Percentiles rank a stretch among this genome's conserved stretches.
phyloP scores from a whole-genome alignment of 1,140 invertebrate genomes.

The Halesus radiatus region DNA sequence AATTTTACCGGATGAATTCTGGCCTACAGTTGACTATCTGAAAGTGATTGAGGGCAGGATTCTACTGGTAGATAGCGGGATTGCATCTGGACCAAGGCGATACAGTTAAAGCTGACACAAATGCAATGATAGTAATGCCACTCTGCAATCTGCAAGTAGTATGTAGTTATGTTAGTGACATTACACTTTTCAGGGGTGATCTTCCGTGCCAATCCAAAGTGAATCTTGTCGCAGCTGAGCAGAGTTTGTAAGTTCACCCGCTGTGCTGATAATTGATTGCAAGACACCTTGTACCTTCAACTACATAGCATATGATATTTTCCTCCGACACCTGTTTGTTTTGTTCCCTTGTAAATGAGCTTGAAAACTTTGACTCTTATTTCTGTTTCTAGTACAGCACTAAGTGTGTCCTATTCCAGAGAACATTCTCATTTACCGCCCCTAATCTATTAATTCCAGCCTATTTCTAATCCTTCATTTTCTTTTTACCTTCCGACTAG shows the following conservation, averaged over 20 bases:
- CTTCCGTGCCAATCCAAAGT: conserved; percentile 64
- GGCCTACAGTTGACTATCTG: too few species aligned
- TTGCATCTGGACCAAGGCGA: not conserved
- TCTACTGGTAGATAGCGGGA: too few species aligned
- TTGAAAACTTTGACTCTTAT: conserved; percentile 48
- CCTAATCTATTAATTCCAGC: not conserved
- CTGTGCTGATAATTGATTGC: conserved; percentile 44
- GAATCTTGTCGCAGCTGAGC: conserved; percentile 58
- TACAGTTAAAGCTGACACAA: too few species aligned
- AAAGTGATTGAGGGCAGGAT: too few species aligned
- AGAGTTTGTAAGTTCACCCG: conserved; percentile 63
- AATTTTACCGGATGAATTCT: too few species aligned
- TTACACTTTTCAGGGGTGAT: conserved; percentile 76
- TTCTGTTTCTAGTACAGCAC: conserved; percentile 26
- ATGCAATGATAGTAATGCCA: not conserved
- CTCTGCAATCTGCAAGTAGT: conserved; percentile 40
- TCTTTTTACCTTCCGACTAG: too few species aligned
- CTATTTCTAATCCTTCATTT: too few species aligned
- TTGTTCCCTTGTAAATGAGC: conserved; percentile 53
- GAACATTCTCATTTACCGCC: not conserved
- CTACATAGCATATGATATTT: conserved; percentile 39
- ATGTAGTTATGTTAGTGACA: conserved; percentile 56
- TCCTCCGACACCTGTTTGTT: conserved; percentile 45
- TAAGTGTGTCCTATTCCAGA: conserved; percentile 34
- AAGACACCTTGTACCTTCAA: conserved; percentile 51